Percentiles rank a stretch among this genome's conserved stretches.
phyloP scores from a whole-genome alignment of 2,797 vertebrate genomes.

The Amblyopsis hoosieri region DNA sequence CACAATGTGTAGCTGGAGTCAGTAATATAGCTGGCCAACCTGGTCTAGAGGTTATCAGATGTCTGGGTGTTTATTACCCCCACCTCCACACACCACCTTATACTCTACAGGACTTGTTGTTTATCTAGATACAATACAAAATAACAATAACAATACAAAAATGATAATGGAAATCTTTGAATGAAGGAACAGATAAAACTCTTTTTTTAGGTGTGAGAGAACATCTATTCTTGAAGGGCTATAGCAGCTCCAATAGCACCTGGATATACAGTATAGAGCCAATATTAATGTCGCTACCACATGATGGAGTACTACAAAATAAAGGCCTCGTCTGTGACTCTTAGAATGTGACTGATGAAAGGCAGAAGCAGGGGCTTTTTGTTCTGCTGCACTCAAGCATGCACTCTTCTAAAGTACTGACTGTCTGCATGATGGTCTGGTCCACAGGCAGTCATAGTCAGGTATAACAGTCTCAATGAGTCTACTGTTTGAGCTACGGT shows the following conservation, averaged over 20 bases:
- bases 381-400: constrained; percentile 24
- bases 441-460: constrained; percentile 5
- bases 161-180: no score
- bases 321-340: constrained; percentile 21
- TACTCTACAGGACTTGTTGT: no score
- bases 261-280: no score
- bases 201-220: not conserved
- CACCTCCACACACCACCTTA: constrained; percentile 3
- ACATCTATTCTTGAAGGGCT: not conserved
- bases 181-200: no score
- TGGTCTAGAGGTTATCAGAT: constrained; percentile 26
- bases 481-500: constrained; percentile 14
- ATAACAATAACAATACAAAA: no score
- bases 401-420: constrained; percentile 46
- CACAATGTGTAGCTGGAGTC: constrained; percentile 45
- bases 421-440: constrained; percentile 43
- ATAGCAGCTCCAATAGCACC: no score
- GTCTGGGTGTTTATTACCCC: not conserved
- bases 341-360: constrained; percentile 17
- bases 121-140: no score
- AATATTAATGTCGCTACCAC: no score
- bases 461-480: constrained; percentile 13
- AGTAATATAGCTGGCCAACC: constrained; percentile 49
- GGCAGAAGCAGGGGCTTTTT: constrained; percentile 32
- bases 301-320: no score